Base-by-base conservation (phyloP, 2,888 invertebrate genomes). In the Caenorhabditis virilis region DNA sequence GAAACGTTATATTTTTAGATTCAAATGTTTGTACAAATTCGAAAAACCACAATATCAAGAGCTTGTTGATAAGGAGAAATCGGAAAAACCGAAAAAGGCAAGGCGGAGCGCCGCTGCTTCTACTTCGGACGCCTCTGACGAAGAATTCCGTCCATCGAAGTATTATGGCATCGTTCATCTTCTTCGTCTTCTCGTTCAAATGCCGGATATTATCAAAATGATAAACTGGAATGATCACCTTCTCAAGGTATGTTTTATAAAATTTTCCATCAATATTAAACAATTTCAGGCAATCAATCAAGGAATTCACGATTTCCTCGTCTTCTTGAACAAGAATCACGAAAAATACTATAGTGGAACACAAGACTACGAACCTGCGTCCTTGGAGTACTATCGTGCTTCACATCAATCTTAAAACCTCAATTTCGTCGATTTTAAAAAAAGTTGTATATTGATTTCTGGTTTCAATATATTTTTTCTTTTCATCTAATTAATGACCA, bases 81-180 rank as follows among this genome's bases (percentile, higher is more conserved):
- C 30, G 22, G 25, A 11, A 43, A 43, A 39, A 27, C 18, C 46
- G 22, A 43, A 46, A 45, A 38, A 38, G 26, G 30, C 38, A 38
- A 52, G 35, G 27, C 47, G 47, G 16, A 48, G 35, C 22, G 15
- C 45, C 3, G 27, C 57, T 5, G 30, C 39, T 7, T n/a, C n/a
- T n/a, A n/a, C n/a, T n/a, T 9, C 38, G 6, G 42, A 5, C 16
- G 11, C 23, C 7, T 11, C 25, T 13, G 57, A 57, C 4, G n/a
- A 54, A 11, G 57, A 46, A 25, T 61, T 68, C 50, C 35, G 46
- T 2, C 26, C 65, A 2, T 56, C 62, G 1, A 15, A 42, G 5
- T 11, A 54, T 38, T 72, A 72, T 38, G 72, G 72, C 9, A 16
- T 69, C 11, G 33, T 61, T 1, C 72, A 72, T 41, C 42, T 72